Percentiles rank a stretch among this genome's conserved stretches.
Evolutionary conservation across 2,113 vertebrate species (phyloP).

Genomic region (Rhizomys pruinosus): DNA sequence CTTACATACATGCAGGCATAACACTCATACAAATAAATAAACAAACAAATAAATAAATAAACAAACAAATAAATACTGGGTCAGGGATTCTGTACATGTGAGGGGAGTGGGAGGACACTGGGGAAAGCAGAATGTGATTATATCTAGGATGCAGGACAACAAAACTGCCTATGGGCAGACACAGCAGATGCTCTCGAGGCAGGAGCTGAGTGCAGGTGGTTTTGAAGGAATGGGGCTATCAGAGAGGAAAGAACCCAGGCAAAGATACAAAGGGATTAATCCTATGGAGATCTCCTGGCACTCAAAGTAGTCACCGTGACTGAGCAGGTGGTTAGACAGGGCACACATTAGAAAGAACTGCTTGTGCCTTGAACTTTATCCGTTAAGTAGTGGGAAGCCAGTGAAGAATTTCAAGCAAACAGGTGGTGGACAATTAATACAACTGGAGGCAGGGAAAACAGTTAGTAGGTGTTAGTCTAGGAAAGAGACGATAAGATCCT

Average conservation of each 20-base stretch:
- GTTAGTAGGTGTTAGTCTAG: background rate
- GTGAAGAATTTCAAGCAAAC: slow-evolving; percentile 17
- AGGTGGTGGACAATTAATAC: background rate
- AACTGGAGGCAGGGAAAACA: background rate
- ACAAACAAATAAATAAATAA: background rate
- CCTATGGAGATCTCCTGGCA: background rate
- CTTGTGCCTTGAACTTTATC: background rate
- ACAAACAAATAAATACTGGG: background rate
- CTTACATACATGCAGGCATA: too few species aligned
- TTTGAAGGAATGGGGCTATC: background rate
- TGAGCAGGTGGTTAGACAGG: background rate
- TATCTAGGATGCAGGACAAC: background rate
- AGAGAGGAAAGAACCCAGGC: background rate
- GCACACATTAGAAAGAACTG: background rate
- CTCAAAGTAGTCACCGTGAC: background rate
- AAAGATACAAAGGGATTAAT: background rate
- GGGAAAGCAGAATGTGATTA: background rate
- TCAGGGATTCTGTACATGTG: background rate
- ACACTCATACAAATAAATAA: background rate
- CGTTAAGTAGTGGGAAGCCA: background rate
- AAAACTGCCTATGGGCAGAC: background rate
- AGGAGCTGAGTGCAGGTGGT: background rate
- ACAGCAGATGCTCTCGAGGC: background rate
- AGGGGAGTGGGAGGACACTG: background rate
- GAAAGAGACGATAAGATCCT: background rate